Percentiles rank a stretch among this genome's conserved stretches.
These are phyloP conservation scores for Habrosyne pyritoides DNA, from an alignment of 2,888 invertebrate genomes.

Conservation along the genomic window DNA sequence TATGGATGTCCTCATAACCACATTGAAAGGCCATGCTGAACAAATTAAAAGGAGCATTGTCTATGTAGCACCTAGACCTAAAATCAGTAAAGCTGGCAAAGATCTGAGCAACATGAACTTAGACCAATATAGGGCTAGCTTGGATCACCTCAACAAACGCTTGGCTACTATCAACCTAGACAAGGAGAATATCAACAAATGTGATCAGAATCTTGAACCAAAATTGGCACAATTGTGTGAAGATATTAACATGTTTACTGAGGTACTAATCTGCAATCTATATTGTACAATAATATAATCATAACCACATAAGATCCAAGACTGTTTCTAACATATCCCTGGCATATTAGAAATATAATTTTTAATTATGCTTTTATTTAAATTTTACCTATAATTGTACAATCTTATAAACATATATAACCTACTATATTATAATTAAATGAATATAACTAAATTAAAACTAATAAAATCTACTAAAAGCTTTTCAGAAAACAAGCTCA, in stretches of 20 bases:
- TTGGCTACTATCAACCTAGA: slow-evolving; percentile 57
- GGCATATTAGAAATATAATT: not conserved
- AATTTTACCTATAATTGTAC: too few species aligned
- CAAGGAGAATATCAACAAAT: slow-evolving; percentile 43
- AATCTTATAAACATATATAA: too few species aligned
- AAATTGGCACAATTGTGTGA: slow-evolving; percentile 61
- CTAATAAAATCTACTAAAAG: too few species aligned
- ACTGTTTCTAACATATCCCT: too few species aligned
- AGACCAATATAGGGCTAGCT: slow-evolving; percentile 57
- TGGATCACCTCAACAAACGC: slow-evolving; percentile 66
- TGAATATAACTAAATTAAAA: too few species aligned
- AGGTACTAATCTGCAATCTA: slow-evolving; percentile 44
- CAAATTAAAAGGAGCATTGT: slow-evolving; percentile 57
- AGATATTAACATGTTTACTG: slow-evolving; percentile 67
- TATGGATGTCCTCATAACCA: slow-evolving; percentile 57
- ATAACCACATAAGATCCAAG: not conserved
- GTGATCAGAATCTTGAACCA: slow-evolving; percentile 57
- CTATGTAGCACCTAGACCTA: slow-evolving; percentile 20
- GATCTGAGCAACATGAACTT: slow-evolving; percentile 52
- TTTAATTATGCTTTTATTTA: not conserved
- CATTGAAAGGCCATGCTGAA: slow-evolving; percentile 63
- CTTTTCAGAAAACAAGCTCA: too few species aligned
- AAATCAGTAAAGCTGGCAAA: slow-evolving; percentile 8
- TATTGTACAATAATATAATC: not conserved
- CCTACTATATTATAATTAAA: too few species aligned